Evolutionary conservation across 2,113 vertebrate genomes (phyloP).

Genomic region (Sinocyclocheilus anophthalmus): DNA sequence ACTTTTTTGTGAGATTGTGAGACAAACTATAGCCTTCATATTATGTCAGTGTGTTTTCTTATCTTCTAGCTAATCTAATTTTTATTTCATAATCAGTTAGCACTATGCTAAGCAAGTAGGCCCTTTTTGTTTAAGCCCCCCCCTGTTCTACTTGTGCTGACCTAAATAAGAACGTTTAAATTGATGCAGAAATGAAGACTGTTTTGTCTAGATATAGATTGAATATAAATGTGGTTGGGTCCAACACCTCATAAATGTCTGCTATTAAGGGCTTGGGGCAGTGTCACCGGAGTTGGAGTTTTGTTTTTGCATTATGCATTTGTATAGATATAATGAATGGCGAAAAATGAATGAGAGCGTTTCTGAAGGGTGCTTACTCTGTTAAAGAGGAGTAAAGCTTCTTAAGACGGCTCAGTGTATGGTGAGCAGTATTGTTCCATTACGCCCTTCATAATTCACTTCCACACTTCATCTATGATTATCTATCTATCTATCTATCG

Average conservation of each 20-base stretch:
- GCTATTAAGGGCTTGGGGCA: background rate
- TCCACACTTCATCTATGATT: background rate
- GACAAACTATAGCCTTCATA: too few relatives aligned
- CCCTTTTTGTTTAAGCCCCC: too few relatives aligned
- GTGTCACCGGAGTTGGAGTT: background rate
- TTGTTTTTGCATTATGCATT: background rate
- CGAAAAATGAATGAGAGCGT: background rate
- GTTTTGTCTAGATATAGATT: too few relatives aligned
- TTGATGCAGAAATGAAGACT: too few relatives aligned
- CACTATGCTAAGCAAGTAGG: too few relatives aligned
- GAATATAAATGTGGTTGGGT: too few relatives aligned
- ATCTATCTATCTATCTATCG: background rate
- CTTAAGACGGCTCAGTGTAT: constrained; percentile 86
- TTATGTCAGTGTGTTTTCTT: too few relatives aligned
- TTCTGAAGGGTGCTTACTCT: background rate
- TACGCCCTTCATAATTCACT: constrained; percentile 15
- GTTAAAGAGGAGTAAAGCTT: constrained; percentile 81
- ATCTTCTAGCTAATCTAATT: too few relatives aligned
- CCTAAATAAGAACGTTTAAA: too few relatives aligned
- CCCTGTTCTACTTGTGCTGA: too few relatives aligned
- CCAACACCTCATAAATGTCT: background rate
- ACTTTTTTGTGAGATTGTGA: too few relatives aligned
- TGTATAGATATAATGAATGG: background rate
- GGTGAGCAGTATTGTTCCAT: constrained; percentile 73
- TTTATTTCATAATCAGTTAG: too few relatives aligned